Evolutionary conservation across 2,888 invertebrate genomes (phyloP), one percentile per base, ranked within the genome.

Genomic region (Sphaerophoria rueppellii): DNA sequence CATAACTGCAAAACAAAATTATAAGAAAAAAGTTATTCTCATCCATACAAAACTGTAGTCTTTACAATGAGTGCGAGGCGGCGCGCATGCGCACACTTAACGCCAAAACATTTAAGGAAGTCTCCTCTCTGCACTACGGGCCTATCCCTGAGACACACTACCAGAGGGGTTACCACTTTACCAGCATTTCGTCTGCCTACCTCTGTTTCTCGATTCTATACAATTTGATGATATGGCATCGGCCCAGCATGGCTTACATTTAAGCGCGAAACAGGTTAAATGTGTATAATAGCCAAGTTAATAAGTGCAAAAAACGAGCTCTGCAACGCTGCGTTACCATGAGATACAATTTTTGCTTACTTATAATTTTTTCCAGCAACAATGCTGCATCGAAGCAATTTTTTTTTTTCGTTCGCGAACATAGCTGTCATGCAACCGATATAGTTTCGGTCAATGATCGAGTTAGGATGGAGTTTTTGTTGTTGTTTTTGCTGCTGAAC

Each of bases 381-480:
- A 60, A 60, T 60, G 40, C 24, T 60, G 60, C 40, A 54, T 54
- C 55, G 80, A 76, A 57, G 80, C 79, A 70, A 43, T 43, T 43
- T 34, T 9, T n/a, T 43, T 14, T 24, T 6, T 32, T 58, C 50
- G 24, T 24, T 24, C 24, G 24, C 24, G 24, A 24, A 83, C 75
- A 76, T 85, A 77, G 85, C 85, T 85, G 81, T 85, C 85, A 85
- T 85, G 85, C 85, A 85, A 81, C 85, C 81, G 81, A 85, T 85
- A 85, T 85, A 82, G 86, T 86, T 86, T 86, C 86, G 86, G 86
- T 86, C 86, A 86, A 86, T 86, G 86, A 86, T 86, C 86, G 86
- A 80, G 77, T 85, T 77, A 72, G 55, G 85, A 73, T 77, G 78
- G 34, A 6, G 40, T 50, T 67, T 55, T 58, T 58, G 7, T 63